Base-by-base conservation (phyloP, 2,113 vertebrate species). In the Notechis scutatus region DNA sequence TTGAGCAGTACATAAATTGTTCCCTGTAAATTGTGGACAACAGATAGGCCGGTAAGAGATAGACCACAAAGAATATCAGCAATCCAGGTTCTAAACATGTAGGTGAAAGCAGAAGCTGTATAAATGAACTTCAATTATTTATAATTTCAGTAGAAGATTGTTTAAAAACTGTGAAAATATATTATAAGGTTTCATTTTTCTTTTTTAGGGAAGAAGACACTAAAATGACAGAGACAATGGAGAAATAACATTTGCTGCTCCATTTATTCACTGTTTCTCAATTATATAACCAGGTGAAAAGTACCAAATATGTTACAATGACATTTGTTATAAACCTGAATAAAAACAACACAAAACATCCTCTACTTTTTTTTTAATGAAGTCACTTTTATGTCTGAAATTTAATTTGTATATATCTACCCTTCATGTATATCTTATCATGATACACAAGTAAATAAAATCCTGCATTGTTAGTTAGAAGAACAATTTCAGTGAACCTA, bases 71-170 rank as follows among this genome's bases (percentile, higher is more conserved):
- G 52, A 90, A 91, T 12, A n/a, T 24, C 87, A 20, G 0, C 81
- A 14, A 90, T 18, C 14, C n/a, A n/a, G n/a, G 54, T 89, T 11
- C 23, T 86, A 93, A 45, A 91, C 81, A 91, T 90, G 57, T 15
- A 52, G 6, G 61, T 90, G 47, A 47, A 95, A 93, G 50, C 24
- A 45, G 45, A 20, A 94, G 88, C 7, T 90, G 39, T 1, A 85
- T 14, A 64, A 64, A 1, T 64, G 55, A 93, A 23, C 20, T 88
- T 50, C 92, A 96, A 94, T 91, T 54, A 91, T 89, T 18, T 3
- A 87, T 26, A 89, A 20, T 18, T 20, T 93, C 6, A 87, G 56
- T 3, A 85, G n/a, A 86, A 91, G 2, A 1, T n/a, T 54, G 64
- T 90, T 92, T 54, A 57, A 81, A 42, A 56, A 87, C 10, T 90